Conservation (phyloP, 35 echinoderm and acorn worm genomes). For the Lytechinus pictus region DNA sequence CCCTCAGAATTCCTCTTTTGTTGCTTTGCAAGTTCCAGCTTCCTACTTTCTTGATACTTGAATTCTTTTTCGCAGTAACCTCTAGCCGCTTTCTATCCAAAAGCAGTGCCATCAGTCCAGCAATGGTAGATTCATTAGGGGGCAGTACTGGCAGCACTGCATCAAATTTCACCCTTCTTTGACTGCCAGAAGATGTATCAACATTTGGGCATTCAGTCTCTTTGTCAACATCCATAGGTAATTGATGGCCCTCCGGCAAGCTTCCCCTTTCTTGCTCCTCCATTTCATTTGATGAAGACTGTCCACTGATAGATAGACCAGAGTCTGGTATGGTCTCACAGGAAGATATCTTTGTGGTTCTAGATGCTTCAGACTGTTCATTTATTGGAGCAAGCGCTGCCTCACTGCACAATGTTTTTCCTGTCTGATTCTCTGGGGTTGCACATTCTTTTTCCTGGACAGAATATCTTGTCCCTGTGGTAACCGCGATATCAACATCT, state of each 20-base stretch:
- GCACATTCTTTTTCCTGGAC: background rate
- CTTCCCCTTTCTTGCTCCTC: background rate
- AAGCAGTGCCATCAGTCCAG: background rate
- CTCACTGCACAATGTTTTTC: background rate
- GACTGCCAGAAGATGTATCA: background rate
- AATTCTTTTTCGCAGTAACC: background rate
- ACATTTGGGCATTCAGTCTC: background rate
- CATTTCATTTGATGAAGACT: background rate
- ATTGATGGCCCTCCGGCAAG: background rate
- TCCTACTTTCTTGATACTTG: background rate
- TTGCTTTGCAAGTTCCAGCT: background rate
- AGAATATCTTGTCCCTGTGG: background rate
- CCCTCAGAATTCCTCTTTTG: slow-evolving; percentile 17
- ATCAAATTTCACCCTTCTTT: background rate
- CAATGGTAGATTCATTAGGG: slow-evolving; percentile 6
- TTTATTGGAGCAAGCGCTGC: background rate
- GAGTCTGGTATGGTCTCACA: too few species aligned
- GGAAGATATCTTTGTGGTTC: too few species aligned
- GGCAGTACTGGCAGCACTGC: background rate
- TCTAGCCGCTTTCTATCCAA: slow-evolving; percentile 31
- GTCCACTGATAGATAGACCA: background rate
- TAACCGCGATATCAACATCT: background rate
- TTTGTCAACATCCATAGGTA: background rate
- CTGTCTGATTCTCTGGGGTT: background rate
- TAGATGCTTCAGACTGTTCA: too few species aligned